Evolutionary conservation across 1,140 invertebrate genomes (phyloP).

Genomic region (Dryas iulia): DNA sequence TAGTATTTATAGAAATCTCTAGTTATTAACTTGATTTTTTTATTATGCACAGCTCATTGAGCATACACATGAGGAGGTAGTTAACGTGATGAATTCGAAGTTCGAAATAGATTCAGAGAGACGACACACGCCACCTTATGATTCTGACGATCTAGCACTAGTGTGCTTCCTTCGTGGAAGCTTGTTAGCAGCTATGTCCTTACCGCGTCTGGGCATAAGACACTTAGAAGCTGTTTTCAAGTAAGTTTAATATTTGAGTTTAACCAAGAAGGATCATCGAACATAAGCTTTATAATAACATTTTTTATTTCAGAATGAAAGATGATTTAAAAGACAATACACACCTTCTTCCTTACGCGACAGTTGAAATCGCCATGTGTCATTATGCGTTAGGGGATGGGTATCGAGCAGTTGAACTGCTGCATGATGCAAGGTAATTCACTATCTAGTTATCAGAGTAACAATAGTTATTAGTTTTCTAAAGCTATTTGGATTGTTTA

Average conservation of each 20-base stretch:
- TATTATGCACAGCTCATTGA: slow-evolving; percentile 82
- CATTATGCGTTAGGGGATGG: slow-evolving; percentile 85
- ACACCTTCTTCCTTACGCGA: slow-evolving; percentile 92
- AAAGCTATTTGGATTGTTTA: too few species aligned
- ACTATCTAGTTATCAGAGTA: too few species aligned
- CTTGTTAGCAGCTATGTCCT: slow-evolving; percentile 75
- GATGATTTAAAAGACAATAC: slow-evolving; percentile 91
- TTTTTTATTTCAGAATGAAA: slow-evolving; percentile 80
- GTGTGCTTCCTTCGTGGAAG: slow-evolving; percentile 90
- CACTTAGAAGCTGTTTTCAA: slow-evolving; percentile 32
- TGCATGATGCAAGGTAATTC: slow-evolving; percentile 93
- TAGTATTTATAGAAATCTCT: background rate
- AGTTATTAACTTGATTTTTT: background rate
- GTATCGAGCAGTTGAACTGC: slow-evolving; percentile 85
- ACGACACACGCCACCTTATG: slow-evolving; percentile 59
- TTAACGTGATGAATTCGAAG: slow-evolving; percentile 55
- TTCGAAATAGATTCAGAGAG: slow-evolving; percentile 47
- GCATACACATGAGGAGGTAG: slow-evolving; percentile 77
- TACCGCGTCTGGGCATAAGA: slow-evolving; percentile 49
- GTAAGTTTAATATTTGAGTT: background rate
- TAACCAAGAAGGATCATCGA: too few species aligned
- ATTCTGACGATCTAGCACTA: slow-evolving; percentile 90
- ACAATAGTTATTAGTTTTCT: too few species aligned
- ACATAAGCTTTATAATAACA: background rate
- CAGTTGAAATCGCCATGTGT: slow-evolving; percentile 92